phyloP scores from a whole-genome alignment of 1,140 invertebrate genomes.

The Mamestra configurata region DNA sequence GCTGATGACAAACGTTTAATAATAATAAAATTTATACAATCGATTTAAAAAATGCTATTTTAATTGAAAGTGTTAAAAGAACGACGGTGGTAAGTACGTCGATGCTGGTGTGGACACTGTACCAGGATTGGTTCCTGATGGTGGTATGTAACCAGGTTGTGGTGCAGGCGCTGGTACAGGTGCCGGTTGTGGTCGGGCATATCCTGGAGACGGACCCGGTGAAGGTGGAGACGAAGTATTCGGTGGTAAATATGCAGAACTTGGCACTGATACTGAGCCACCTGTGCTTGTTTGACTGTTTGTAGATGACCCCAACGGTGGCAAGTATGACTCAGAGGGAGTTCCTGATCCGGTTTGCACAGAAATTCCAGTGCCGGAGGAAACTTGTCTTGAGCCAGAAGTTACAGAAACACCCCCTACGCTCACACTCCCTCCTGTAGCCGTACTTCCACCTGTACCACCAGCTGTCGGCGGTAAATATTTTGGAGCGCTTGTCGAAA shows the following conservation, averaged over 20 bases:
- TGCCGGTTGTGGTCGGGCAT: neutral
- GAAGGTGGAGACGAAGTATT: constrained; percentile 38
- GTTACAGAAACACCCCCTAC: constrained; percentile 15
- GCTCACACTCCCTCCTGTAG: constrained; percentile 48
- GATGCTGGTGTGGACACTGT: constrained; percentile 65
- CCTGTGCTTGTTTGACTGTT: constrained; percentile 41
- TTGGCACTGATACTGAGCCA: constrained; percentile 44
- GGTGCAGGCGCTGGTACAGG: constrained; percentile 12
- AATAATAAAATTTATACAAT: neutral
- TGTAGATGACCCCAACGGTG: constrained; percentile 12
- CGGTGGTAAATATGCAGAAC: constrained; percentile 58
- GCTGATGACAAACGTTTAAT: neutral
- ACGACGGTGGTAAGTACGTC: constrained; percentile 73
- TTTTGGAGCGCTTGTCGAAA: constrained; percentile 71
- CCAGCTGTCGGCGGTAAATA: constrained; percentile 70
- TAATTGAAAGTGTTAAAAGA: constrained; percentile 37
- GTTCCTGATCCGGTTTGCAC: constrained; percentile 3
- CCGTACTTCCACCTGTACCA: constrained; percentile 24
- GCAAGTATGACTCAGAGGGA: constrained; percentile 26
- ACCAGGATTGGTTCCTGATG: neutral
- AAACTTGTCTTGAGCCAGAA: constrained; percentile 24
- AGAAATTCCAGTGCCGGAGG: neutral
- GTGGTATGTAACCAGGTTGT: constrained; percentile 36
- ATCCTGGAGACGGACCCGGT: constrained; percentile 26
- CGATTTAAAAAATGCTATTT: neutral